phyloP scores from a whole-genome alignment of 2,797 vertebrate species.

The Melanotaenia parkinsoni region DNA sequence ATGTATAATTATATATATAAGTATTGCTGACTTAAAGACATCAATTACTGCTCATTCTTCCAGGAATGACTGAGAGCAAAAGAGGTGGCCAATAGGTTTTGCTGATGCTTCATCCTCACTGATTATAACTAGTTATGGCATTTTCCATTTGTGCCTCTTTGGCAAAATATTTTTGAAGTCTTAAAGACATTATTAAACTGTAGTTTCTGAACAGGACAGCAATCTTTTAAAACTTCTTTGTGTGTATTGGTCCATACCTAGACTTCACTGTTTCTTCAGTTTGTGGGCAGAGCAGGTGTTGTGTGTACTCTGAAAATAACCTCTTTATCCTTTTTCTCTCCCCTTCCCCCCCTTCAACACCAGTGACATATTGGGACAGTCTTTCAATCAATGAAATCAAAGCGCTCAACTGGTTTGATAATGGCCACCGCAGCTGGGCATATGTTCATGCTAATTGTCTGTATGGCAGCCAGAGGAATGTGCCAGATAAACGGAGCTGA shows the following conservation, averaged over 20 bases:
- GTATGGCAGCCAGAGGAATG: conserved; percentile 81
- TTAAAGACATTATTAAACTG: conserved; percentile 62
- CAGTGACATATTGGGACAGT: conserved; percentile 57
- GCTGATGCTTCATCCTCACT: conserved; percentile 41
- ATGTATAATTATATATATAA: not conserved
- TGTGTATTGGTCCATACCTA: not conserved
- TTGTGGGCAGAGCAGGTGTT: not conserved
- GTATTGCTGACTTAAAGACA: conserved; percentile 49
- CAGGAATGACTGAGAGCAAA: conserved; percentile 53
- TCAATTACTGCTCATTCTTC: conserved; percentile 44
- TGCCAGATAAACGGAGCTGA: conserved; percentile 81
- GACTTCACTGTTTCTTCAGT: conserved; percentile 1
- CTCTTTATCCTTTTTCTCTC: not conserved
- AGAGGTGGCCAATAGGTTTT: conserved; percentile 40
- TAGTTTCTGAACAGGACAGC: conserved; percentile 48
- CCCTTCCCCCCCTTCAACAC: conserved; percentile 34
- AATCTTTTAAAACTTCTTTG: conserved; percentile 48
- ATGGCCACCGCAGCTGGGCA: conserved; percentile 84
- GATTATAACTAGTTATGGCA: conserved; percentile 68
- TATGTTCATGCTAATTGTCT: conserved; percentile 83
- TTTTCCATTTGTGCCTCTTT: conserved; percentile 74
- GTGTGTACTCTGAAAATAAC: conserved; percentile 32
- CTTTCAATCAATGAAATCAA: conserved; percentile 68
- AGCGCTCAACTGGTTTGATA: conserved; percentile 61
- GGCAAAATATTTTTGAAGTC: conserved; percentile 76